phyloP scores from a whole-genome alignment of 2,797 vertebrate species.

The Menidia menidia region DNA sequence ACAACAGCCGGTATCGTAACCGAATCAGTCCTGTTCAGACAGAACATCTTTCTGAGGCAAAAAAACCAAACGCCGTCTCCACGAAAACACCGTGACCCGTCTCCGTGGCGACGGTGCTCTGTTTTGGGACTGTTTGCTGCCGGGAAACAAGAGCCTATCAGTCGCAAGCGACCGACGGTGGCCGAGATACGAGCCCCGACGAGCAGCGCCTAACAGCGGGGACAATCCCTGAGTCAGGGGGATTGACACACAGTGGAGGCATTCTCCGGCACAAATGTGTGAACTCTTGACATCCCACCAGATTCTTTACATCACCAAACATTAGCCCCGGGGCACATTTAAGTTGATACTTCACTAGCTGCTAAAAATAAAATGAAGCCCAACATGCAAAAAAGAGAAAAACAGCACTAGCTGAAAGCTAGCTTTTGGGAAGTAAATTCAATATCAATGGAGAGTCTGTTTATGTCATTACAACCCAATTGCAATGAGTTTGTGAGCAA shows the following conservation, averaged over 20 bases:
- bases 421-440: not conserved
- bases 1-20: conserved; percentile 25
- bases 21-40: conserved; percentile 57
- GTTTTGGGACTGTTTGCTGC: conserved; percentile 76
- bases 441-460: no score
- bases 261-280: conserved; percentile 10
- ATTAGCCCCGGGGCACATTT: not conserved
- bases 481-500: no score
- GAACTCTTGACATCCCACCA: conserved; percentile 14
- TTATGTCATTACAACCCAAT: no score
- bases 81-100: conserved; percentile 58
- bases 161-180: conserved; percentile 40
- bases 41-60: conserved; percentile 45
- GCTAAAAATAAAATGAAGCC: not conserved
- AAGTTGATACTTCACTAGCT: not conserved
- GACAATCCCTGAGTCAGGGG: conserved; percentile 17
- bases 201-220: not conserved
- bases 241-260: not conserved
- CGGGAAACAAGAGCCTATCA: conserved; percentile 69
- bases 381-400: not conserved
- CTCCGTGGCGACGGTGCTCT: conserved; percentile 64
- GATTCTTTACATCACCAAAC: conserved; percentile 19
- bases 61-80: conserved; percentile 58
- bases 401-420: not conserved
- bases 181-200: conserved; percentile 48